Evolutionary conservation across 2,888 invertebrate genomes (phyloP), one percentile per base, ranked within the genome.

Genomic region (Erebia aethiops): DNA sequence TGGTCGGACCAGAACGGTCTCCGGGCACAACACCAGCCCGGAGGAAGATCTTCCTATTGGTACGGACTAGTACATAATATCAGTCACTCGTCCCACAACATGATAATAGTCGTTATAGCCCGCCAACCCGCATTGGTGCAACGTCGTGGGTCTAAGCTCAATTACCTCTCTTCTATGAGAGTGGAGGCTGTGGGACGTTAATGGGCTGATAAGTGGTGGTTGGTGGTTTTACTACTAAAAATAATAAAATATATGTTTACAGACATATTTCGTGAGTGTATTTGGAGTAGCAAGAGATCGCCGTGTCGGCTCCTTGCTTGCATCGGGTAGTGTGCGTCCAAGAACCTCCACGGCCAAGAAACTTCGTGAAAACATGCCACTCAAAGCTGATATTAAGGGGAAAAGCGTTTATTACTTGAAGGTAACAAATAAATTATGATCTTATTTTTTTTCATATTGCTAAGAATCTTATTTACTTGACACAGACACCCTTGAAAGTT

Each of bases 231-330:
- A 26, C 26, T 26, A 26, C 26, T 3, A 26, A 26, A 26, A 26
- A 4, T 26, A 26, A 26, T 26, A 26, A 26, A 26, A 26, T 26
- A 26, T 26, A 26, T 60, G 11, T 52, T 77, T 75, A 0, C 84
- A 92, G 92, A 92, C 86, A 0, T 93, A 93, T 74, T 90, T 82
- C 71, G 91, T 92, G 0, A 91, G 89, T 70, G 82, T 93, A 5
- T 93, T 92, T 56, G 91, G 88, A 0, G 80, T 92, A 1, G 88
- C 87, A 8, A 81, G 81, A 58, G 92, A 92, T 67, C 83, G 92
- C 4, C 80, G 86, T 8, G 85, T 88, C 0, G 92, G 92, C 0
- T 85, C 89, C 0, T 73, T 92, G 16, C 75, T 93, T 51, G 88
- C 89, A 0, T 82, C 86, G 0, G 88, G 89, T 13, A 88, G 79